Conservation (phyloP, 2,797 vertebrate species). For the Catostomus latipinnis region DNA sequence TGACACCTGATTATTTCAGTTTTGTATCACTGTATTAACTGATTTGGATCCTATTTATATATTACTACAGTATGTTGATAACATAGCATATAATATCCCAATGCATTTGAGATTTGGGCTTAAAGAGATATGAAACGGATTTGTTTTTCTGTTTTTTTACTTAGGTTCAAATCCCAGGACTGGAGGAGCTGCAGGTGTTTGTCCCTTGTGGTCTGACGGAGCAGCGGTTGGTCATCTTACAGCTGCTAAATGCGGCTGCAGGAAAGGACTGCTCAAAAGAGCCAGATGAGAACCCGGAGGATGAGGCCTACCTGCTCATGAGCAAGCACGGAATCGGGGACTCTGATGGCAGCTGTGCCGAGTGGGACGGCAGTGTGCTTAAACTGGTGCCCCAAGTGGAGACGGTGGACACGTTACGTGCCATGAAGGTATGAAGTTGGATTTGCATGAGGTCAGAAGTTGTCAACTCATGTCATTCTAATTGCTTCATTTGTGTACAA, state of each 20-base stretch:
- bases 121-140: too few species aligned
- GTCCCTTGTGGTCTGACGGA: constrained; percentile 82
- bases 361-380: constrained; percentile 84
- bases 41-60: too few species aligned
- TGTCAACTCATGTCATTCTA: too few species aligned
- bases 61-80: too few species aligned
- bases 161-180: constrained; percentile 90
- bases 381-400: constrained; percentile 94
- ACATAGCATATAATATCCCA: too few species aligned
- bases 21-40: too few species aligned
- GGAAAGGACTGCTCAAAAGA: constrained; percentile 97
- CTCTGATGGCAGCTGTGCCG: constrained; percentile 78
- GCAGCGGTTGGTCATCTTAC: constrained; percentile 88
- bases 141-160: constrained; percentile 8
- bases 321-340: constrained; percentile 85
- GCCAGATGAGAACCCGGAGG: constrained; percentile 84
- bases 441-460: too few species aligned
- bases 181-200: constrained; percentile 93
- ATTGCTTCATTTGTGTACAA: too few species aligned
- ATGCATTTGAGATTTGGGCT: too few species aligned
- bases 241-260: constrained; percentile 93
- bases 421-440: constrained; percentile 84
- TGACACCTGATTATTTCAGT: too few species aligned
- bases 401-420: constrained; percentile 89
- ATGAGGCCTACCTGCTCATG: constrained; percentile 91